These are phyloP conservation scores for Embidobia sp. DNA, from an alignment of 2,888 invertebrate genomes.

Conservation along the genomic window DNA sequence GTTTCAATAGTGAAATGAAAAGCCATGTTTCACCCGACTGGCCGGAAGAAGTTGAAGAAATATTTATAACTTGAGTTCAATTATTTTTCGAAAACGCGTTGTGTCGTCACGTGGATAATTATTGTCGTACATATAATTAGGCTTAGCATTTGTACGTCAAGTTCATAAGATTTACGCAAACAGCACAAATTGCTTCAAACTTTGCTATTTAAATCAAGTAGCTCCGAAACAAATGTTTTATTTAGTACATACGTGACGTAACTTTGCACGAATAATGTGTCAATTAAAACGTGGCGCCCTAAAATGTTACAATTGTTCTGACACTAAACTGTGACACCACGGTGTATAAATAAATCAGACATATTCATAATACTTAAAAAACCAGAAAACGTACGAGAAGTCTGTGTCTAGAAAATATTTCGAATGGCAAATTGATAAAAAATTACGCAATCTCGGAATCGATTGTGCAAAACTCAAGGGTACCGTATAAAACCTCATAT, in stretches of 20 bases:
- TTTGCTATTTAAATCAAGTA: not conserved
- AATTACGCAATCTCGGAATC: not conserved
- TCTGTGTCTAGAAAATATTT: too few species aligned
- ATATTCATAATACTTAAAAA: too few species aligned
- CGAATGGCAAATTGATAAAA: not conserved
- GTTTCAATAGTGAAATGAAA: too few species aligned
- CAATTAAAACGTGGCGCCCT: not conserved
- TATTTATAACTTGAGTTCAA: too few species aligned
- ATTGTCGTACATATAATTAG: not conserved
- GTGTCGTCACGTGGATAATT: too few species aligned
- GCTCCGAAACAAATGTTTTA: slow-evolving; percentile 15
- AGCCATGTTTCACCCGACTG: too few species aligned
- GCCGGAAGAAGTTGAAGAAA: too few species aligned
- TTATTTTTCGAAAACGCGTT: too few species aligned
- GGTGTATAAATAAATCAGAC: too few species aligned
- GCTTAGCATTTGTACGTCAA: not conserved
- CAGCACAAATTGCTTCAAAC: not conserved
- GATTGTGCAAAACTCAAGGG: not conserved
- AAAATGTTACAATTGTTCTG: not conserved
- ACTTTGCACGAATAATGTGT: slow-evolving; percentile 7
- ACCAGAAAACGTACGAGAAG: too few species aligned
- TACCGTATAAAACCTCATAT: slow-evolving; percentile 2
- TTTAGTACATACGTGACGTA: slow-evolving; percentile 1
- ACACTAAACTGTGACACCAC: not conserved
- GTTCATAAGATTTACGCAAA: not conserved